These are phyloP conservation scores for Trimorus sp. DNA, from an alignment of 2,888 invertebrate species.

Conservation along the genomic window DNA sequence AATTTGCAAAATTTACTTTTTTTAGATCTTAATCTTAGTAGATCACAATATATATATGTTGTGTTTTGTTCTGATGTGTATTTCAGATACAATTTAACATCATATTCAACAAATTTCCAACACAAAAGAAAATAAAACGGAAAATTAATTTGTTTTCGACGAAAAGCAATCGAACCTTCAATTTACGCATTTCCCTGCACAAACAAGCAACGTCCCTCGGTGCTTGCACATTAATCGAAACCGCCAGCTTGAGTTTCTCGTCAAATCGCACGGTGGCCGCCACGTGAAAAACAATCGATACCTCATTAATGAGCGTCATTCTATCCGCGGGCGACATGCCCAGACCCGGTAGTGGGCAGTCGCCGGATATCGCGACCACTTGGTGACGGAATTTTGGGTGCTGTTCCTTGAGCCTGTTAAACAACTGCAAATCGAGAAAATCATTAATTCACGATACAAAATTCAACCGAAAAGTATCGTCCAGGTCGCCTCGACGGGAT, in stretches of 20 bases:
- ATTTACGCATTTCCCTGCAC: conserved; percentile 85
- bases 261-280: conserved; percentile 87
- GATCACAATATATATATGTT: no score
- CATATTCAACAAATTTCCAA: no score
- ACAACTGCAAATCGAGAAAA: conserved; percentile 81
- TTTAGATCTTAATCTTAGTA: no score
- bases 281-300: conserved; percentile 84
- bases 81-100: no score
- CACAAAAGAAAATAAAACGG: not conserved
- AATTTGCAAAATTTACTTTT: no score
- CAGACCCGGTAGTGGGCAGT: conserved; percentile 84
- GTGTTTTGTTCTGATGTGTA: no score
- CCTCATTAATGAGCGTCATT: conserved; percentile 82
- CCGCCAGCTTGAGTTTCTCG: conserved; percentile 88
- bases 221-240: conserved; percentile 88
- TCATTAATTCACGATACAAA: no score
- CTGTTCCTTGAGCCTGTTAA: conserved; percentile 83
- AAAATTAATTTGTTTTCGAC: not conserved
- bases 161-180: conserved; percentile 82
- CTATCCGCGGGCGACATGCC: conserved; percentile 84
- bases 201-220: conserved; percentile 86
- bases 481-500: no score
- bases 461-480: not conserved
- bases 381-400: conserved; percentile 86
- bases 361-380: conserved; percentile 83